Evolutionary conservation across 2,888 invertebrate genomes (phyloP).

Genomic region (Sphaerophoria taeniata): DNA sequence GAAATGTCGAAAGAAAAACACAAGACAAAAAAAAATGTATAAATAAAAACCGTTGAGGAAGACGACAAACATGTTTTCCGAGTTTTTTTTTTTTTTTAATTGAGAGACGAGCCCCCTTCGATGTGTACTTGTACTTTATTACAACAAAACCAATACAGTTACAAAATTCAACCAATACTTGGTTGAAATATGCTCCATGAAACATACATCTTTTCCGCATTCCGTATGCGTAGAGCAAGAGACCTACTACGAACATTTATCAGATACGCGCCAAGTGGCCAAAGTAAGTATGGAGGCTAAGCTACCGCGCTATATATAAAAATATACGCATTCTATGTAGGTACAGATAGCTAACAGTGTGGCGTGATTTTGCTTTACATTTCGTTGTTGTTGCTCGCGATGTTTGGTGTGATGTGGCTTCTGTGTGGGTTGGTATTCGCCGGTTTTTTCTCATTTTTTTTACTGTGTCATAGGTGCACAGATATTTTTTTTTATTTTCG

Average conservation of each 20-base stretch:
- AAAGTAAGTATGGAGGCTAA: slow-evolving; percentile 9
- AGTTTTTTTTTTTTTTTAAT: slow-evolving; percentile 19
- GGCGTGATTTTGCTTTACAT: slow-evolving; percentile 28
- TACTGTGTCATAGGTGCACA: not conserved
- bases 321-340: not conserved
- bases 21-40: not conserved
- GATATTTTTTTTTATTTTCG: not conserved
- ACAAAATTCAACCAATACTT: not conserved
- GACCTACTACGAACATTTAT: slow-evolving; percentile 2
- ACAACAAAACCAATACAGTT: slow-evolving; percentile 6
- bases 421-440: slow-evolving; percentile 8
- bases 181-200: slow-evolving; percentile 17
- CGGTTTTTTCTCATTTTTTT: slow-evolving; percentile 5
- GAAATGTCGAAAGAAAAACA: slow-evolving; percentile 3
- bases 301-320: not conserved
- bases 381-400: not conserved
- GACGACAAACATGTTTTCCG: slow-evolving; percentile 49
- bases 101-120: slow-evolving; percentile 61
- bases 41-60: slow-evolving; percentile 7
- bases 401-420: slow-evolving; percentile 4
- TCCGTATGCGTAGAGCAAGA: slow-evolving; percentile 27
- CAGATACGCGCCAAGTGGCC: slow-evolving; percentile 16
- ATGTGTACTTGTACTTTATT: slow-evolving; percentile 42
- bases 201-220: slow-evolving; percentile 35
- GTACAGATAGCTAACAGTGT: not conserved